Evolutionary conservation across 2,113 vertebrate genomes (phyloP), one percentile per base, ranked within the genome.

Genomic region (Sorex araneus): DNA sequence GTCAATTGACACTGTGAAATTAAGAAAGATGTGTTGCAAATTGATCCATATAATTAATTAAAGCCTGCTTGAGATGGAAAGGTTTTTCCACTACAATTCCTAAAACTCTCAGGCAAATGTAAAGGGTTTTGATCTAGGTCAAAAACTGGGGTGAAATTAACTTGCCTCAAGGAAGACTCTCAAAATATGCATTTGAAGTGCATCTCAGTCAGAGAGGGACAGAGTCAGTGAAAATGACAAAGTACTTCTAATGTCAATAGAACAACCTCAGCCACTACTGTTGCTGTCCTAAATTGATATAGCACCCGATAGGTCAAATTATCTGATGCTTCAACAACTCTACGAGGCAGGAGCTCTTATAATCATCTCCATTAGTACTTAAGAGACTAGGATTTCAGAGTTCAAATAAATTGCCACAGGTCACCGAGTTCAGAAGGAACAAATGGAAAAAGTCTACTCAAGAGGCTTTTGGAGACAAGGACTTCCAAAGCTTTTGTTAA

Each of bases 391-490:
- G 25, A 63, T 63, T 63, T 66, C 27, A 66, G 64, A 74, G 43
- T 19, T 32, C 25, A 32, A 36, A 28, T 8, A 8, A 8, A 9
- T 2, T 30, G 5, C 43, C 30, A 32, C 7, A 19, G 15, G 45
- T 28, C 6, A 30, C 40, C 60, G 66, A 79, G 7, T 30, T 32
- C 11, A 21, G 0, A 27, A 89, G 45, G 40, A 74, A 57, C 36
- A 30, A 32, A 1, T 3, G 11, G 43, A 21, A n/a, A 11, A 2
- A 0, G 2, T 3, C 28, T 16, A 57, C 45, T 19, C 57, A 0
- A n/a, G 34, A 8, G 0, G 0, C 16, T 1, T 19, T 2, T 1
- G 15, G 45, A 43, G 69, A 16, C 32, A 1, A 8, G 19, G 30
- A 21, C 23, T 73, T 10, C 3, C 3, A 15, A 8, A 32, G 70